phyloP scores from a whole-genome alignment of 2,113 vertebrate genomes.

The Seriola rivoliana region DNA sequence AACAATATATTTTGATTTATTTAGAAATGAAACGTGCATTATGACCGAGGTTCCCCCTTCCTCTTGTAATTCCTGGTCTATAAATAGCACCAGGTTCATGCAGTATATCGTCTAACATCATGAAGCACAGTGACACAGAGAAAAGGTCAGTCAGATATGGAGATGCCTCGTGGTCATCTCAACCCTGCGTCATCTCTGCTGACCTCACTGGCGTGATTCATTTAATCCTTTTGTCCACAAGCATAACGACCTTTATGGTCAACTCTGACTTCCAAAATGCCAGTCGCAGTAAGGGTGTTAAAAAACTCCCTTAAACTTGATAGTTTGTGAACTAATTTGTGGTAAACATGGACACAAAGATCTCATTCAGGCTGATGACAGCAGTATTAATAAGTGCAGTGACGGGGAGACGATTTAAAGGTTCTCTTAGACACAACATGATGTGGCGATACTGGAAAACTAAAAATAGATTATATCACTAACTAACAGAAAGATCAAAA shows the following conservation, averaged over 20 bases:
- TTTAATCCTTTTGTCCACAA: conserved; percentile 2
- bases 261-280: background rate
- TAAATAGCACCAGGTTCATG: conserved; percentile 6
- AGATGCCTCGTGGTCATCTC: background rate
- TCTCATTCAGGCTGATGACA: conserved; percentile 56
- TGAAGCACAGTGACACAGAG: background rate
- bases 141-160: conserved; percentile 24
- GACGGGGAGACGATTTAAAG: background rate
- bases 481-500: too few relatives aligned
- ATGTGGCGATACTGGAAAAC: background rate
- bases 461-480: too few relatives aligned
- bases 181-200: conserved; percentile 3
- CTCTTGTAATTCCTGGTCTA: background rate
- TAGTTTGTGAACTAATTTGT: conserved; percentile 44
- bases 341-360: conserved; percentile 68
- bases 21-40: too few relatives aligned
- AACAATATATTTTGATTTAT: too few relatives aligned
- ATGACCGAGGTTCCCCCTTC: background rate
- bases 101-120: background rate
- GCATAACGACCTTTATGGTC: conserved; percentile 45
- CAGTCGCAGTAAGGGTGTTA: conserved; percentile 45
- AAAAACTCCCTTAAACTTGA: conserved; percentile 72
- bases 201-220: conserved; percentile 53
- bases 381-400: conserved; percentile 38
- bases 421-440: conserved; percentile 12